phyloP scores from a whole-genome alignment of 2,113 vertebrate genomes.

The Chaetodon auriga region DNA sequence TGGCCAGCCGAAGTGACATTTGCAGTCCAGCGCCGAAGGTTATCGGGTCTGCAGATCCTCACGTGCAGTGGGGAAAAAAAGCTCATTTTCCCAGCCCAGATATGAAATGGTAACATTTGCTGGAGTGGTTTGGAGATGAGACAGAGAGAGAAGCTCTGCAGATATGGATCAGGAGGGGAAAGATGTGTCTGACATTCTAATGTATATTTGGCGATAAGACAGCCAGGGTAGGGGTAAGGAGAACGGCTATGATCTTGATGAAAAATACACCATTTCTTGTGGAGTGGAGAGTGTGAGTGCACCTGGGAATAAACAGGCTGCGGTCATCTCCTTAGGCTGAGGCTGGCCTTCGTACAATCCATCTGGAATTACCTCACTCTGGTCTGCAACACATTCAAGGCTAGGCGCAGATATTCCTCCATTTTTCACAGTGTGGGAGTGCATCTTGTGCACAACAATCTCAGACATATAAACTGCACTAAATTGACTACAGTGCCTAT shows the following conservation, averaged over 20 bases:
- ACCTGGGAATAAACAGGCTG: constrained; percentile 41
- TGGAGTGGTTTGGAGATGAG: constrained; percentile 54
- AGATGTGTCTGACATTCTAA: constrained; percentile 79
- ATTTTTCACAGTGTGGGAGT: neutral
- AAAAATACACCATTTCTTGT: constrained; percentile 46
- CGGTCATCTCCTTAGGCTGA: constrained; percentile 56
- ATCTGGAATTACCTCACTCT: constrained; percentile 47
- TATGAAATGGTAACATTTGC: constrained; percentile 81
- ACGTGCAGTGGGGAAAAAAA: constrained; percentile 44
- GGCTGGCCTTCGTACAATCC: constrained; percentile 53
- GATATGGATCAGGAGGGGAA: constrained; percentile 63
- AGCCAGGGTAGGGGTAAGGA: constrained; percentile 10
- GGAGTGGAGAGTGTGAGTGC: constrained; percentile 34
- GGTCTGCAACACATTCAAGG: constrained; percentile 29
- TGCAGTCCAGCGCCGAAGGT: constrained; percentile 73
- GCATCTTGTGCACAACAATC: neutral
- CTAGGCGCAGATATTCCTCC: neutral
- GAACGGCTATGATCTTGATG: constrained; percentile 46
- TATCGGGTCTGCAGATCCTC: constrained; percentile 70
- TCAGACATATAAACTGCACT: neutral
- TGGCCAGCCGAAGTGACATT: constrained; percentile 70
- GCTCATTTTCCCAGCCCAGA: constrained; percentile 58
- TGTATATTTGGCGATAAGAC: constrained; percentile 62
- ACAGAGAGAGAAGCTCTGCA: constrained; percentile 27
- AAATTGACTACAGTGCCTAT: neutral